Conservation (phyloP, 2,888 invertebrate genomes). For the Caenorhabditis parvicauda region DNA sequence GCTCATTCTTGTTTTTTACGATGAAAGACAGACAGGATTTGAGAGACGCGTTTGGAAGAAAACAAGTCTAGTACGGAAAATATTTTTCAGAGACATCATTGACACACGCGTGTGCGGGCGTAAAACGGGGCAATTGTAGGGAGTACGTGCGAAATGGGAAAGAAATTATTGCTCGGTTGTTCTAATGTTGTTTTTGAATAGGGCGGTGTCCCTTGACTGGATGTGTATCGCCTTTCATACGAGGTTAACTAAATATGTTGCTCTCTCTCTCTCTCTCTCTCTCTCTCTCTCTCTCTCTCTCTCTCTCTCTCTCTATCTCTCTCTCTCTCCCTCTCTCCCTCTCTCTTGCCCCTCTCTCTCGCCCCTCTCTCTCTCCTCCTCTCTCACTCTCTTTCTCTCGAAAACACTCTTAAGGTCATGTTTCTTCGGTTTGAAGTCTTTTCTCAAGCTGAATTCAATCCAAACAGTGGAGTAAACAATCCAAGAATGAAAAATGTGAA, state of each 20-base stretch:
- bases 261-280: slow-evolving; percentile 10
- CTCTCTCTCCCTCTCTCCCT: slow-evolving; percentile 15
- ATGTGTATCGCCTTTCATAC: no score
- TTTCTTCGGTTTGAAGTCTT: slow-evolving; percentile 1
- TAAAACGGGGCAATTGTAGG: no score
- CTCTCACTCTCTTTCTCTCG: slow-evolving; percentile 9
- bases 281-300: slow-evolving; percentile 8
- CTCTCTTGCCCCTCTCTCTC: slow-evolving; percentile 4
- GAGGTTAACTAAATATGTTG: no score
- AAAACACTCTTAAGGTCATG: slow-evolving; percentile 6
- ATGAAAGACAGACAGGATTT: slow-evolving; percentile 26
- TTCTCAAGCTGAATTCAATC: no score
- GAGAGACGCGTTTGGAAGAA: no score
- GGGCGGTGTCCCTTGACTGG: no score
- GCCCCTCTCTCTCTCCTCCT: slow-evolving; percentile 18
- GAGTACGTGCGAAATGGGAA: no score
- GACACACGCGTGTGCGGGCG: no score
- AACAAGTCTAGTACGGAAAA: slow-evolving; percentile 5
- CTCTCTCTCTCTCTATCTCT: slow-evolving; percentile 8
- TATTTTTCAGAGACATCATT: slow-evolving; percentile 1
- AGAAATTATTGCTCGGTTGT: no score
- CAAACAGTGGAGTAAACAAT: no score
- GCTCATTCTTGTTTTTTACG: slow-evolving; percentile 7
- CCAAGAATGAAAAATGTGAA: not conserved
- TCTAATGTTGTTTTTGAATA: no score